These are phyloP conservation scores for Cydia fagiglandana DNA, from an alignment of 1,140 invertebrate species.

Conservation along the genomic window DNA sequence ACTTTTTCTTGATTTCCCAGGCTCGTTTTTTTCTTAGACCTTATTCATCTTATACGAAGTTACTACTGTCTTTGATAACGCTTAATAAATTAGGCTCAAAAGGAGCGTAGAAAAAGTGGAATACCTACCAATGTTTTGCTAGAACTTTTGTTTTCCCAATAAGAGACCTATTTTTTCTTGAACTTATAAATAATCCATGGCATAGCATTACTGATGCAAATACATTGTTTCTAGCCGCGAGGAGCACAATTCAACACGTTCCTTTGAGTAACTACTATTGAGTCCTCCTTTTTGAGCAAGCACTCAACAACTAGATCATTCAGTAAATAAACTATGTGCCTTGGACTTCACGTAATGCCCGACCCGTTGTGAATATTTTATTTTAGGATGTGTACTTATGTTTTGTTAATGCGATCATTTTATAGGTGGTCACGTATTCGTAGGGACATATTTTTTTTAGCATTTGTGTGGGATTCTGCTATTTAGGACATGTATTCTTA, in stretches of 20 bases:
- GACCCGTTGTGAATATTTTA: constrained; percentile 25
- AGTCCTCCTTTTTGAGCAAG: constrained; percentile 16
- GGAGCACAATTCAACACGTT: background rate
- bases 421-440: background rate
- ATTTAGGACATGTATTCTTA: background rate
- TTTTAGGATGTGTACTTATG: constrained; percentile 13
- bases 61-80: no score
- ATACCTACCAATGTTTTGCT: no score
- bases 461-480: background rate
- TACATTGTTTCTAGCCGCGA: no score
- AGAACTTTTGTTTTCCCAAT: no score
- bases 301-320: constrained; percentile 22
- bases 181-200: no score
- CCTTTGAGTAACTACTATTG: background rate
- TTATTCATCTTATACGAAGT: no score
- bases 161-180: no score
- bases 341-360: constrained; percentile 18
- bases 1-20: no score
- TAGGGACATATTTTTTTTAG: background rate
- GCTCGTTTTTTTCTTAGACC: no score
- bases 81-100: no score
- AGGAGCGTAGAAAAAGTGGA: no score
- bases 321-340: constrained; percentile 23
- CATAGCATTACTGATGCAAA: no score
- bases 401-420: constrained; percentile 1